Percentiles rank a stretch among this genome's conserved stretches.
These are phyloP conservation scores for Pelobates fuscus DNA, from an alignment of 2,113 vertebrate genomes.

Conservation along the genomic window DNA sequence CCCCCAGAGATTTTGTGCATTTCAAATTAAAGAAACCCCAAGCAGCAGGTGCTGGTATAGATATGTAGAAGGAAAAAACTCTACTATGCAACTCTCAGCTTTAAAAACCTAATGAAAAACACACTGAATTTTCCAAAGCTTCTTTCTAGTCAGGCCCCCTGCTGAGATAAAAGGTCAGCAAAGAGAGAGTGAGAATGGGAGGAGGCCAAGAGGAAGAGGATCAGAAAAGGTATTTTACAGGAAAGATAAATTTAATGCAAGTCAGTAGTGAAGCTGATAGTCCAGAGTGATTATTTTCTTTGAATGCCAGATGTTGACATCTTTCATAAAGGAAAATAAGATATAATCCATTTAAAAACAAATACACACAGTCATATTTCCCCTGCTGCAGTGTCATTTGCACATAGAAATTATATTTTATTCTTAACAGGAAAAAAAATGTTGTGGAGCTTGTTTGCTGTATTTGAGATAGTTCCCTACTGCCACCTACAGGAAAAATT, in stretches of 20 bases:
- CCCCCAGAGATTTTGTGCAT: conserved; percentile 32
- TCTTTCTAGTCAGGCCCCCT: conserved; percentile 65
- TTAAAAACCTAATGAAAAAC: conserved; percentile 61
- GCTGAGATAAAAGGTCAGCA: conserved; percentile 62
- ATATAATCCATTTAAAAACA: conserved; percentile 58
- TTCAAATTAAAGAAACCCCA: conserved; percentile 52
- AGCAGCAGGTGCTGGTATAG: conserved; percentile 51
- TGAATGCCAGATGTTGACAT: conserved; percentile 60
- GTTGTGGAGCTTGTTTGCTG: not conserved
- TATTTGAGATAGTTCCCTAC: conserved; percentile 50
- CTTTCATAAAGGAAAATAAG: conserved; percentile 54
- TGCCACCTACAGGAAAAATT: conserved; percentile 59
- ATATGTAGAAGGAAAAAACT: not conserved
- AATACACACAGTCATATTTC: conserved; percentile 54
- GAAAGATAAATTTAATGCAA: conserved; percentile 58
- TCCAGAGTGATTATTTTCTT: conserved; percentile 60
- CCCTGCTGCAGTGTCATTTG: conserved; percentile 46
- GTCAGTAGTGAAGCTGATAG: conserved; percentile 53
- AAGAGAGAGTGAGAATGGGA: conserved; percentile 52
- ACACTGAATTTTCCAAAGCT: conserved; percentile 61
- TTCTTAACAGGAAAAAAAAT: conserved; percentile 6
- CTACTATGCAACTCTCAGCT: conserved; percentile 43
- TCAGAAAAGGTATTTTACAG: conserved; percentile 54
- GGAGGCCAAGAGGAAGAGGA: conserved; percentile 28
- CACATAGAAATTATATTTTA: conserved; percentile 19